Evolutionary conservation across 2,797 vertebrate species (phyloP).

Genomic region (Anabacerthia variegaticeps): DNA sequence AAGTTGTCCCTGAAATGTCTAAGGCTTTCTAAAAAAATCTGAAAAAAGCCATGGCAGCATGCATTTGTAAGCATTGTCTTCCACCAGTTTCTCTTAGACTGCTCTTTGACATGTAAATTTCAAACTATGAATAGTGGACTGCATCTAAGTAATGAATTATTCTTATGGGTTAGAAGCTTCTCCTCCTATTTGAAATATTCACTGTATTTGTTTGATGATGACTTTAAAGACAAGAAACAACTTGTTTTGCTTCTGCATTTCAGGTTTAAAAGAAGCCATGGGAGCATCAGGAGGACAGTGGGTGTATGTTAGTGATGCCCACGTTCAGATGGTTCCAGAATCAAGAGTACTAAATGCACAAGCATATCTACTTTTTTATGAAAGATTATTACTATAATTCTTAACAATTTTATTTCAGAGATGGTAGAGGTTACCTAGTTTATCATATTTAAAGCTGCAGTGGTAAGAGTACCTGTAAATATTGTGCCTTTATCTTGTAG

Average conservation of each 20-base stretch:
- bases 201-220: not conserved
- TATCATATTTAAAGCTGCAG: conserved; percentile 63
- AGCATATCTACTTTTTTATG: conserved; percentile 98
- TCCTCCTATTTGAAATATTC: not conserved
- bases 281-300: conserved; percentile 85
- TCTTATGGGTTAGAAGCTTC: not conserved
- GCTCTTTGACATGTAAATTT: not conserved
- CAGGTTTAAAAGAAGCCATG: conserved; percentile 85
- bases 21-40: not conserved
- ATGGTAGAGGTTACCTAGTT: conserved; percentile 29
- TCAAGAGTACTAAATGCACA: conserved; percentile 95
- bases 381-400: conserved; percentile 84
- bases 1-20: not conserved
- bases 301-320: conserved; percentile 94
- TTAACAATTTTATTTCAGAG: not conserved
- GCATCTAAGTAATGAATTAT: not conserved
- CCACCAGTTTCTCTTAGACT: not conserved
- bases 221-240: not conserved
- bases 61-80: not conserved
- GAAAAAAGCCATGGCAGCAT: not conserved
- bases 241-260: conserved; percentile 57
- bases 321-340: conserved; percentile 92
- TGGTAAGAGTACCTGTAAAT: conserved; percentile 58
- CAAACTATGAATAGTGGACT: not conserved
- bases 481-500: conserved; percentile 70